Conservation (phyloP, 2,113 vertebrate species). For the Bungarus multicinctus region DNA sequence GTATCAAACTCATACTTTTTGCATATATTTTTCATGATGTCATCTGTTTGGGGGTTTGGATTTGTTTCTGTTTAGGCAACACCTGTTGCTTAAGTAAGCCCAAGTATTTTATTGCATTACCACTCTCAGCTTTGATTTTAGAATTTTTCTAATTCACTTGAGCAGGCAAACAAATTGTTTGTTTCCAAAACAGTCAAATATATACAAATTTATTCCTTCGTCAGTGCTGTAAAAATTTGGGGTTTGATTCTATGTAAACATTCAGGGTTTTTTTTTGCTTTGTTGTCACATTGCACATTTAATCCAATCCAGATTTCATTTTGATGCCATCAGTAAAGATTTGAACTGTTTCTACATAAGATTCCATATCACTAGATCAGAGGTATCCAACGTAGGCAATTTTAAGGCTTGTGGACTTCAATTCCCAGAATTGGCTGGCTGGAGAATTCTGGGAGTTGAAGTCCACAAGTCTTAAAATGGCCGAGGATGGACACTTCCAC, state of each 20-base stretch:
- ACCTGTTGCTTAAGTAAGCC: background rate
- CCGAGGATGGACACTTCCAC: background rate
- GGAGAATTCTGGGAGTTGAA: background rate
- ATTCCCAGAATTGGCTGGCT: background rate
- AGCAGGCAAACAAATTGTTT: background rate
- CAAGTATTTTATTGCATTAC: background rate
- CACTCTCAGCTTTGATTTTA: background rate
- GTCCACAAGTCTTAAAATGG: background rate
- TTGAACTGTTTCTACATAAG: background rate
- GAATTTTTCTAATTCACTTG: background rate
- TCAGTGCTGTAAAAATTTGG: background rate
- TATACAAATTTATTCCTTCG: background rate
- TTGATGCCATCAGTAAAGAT: background rate
- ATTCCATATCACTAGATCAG: background rate
- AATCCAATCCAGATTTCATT: background rate
- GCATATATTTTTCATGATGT: background rate
- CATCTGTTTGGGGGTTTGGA: background rate
- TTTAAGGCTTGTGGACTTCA: background rate
- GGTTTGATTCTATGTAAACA: background rate
- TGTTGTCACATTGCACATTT: background rate
- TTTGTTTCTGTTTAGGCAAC: background rate
- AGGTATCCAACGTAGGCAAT: background rate
- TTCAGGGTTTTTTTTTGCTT: background rate
- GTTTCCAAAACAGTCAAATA: background rate
- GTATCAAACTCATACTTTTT: background rate